phyloP scores from a whole-genome alignment of 2,888 invertebrate species.

The Brachypterus glaber region DNA sequence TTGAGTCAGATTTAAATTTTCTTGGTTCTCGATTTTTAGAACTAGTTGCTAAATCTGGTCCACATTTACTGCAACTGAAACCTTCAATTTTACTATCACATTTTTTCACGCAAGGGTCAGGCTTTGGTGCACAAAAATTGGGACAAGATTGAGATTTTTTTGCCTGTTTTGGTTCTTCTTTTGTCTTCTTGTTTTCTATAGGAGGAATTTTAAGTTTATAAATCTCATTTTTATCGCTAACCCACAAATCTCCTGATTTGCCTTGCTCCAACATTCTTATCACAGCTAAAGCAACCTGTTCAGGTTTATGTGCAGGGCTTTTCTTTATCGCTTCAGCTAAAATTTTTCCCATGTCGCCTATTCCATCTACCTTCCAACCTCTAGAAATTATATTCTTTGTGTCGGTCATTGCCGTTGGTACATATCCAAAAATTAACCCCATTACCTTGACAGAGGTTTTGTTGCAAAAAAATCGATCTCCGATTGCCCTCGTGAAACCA shows the following conservation, averaged over 20 bases:
- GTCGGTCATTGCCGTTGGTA: slow-evolving; percentile 26
- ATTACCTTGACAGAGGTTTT: slow-evolving; percentile 31
- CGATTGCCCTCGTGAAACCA: slow-evolving; percentile 43
- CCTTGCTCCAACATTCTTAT: slow-evolving; percentile 28
- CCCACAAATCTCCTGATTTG: slow-evolving; percentile 32
- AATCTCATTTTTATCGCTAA: no score
- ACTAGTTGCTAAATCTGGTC: no score
- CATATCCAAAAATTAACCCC: slow-evolving; percentile 34
- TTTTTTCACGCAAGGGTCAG: no score
- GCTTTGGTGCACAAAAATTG: no score
- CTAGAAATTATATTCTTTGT: slow-evolving; percentile 10
- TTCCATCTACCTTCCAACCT: slow-evolving; percentile 10
- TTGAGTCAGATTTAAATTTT: no score
- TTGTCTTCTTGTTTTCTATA: no score
- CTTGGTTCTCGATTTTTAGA: no score
- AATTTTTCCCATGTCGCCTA: slow-evolving; percentile 15
- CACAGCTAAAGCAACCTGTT: slow-evolving; percentile 27
- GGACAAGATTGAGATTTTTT: no score
- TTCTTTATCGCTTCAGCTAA: slow-evolving; percentile 19
- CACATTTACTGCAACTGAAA: no score
- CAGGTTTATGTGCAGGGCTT: slow-evolving; percentile 26
- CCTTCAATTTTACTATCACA: no score
- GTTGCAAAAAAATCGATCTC: slow-evolving; percentile 28
- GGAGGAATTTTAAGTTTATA: no score
- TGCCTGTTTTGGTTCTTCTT: no score